Conservation (phyloP, 64 coral and sea anemone genomes). For the Actinia tenebrosa region DNA sequence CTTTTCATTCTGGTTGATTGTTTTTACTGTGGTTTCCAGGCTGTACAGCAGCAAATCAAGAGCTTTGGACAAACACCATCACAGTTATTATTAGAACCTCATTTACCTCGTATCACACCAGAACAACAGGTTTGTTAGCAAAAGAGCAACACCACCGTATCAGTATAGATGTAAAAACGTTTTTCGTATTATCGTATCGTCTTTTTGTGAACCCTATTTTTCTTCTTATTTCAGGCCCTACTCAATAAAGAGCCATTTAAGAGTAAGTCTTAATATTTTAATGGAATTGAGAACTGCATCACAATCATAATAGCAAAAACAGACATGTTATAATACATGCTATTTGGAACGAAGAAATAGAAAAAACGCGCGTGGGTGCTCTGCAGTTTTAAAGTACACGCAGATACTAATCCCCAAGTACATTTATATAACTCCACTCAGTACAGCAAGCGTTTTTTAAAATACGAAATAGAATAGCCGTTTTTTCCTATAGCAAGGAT, state of each 20-base stretch:
- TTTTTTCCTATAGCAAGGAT: too few relatives aligned
- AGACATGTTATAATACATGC: too few relatives aligned
- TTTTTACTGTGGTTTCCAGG: conserved; percentile 29
- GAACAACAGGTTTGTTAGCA: conserved; percentile 32
- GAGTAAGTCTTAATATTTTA: conserved; percentile 33
- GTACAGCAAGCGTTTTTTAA: too few relatives aligned
- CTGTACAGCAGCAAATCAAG: conserved; percentile 92
- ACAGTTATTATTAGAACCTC: conserved; percentile 77
- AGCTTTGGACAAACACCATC: conserved; percentile 96
- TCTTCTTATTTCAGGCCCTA: conserved; percentile 29
- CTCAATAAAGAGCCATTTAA: conserved; percentile 71
- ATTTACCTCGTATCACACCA: conserved; percentile 43
- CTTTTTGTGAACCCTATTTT: not conserved
- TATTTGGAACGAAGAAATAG: too few relatives aligned
- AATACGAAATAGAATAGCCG: too few relatives aligned
- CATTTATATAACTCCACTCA: too few relatives aligned
- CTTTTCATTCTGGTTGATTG: not conserved
- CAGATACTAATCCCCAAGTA: too few relatives aligned
- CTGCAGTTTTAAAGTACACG: too few relatives aligned
- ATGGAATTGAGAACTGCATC: not conserved
- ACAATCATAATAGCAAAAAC: not conserved
- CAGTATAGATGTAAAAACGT: too few relatives aligned
- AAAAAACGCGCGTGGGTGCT: too few relatives aligned
- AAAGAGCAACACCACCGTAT: not conserved
- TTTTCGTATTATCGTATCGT: not conserved